A percentile compares a stretch with the other conserved stretches of the same genome.
Evolutionary conservation across 35 echinoderm and acorn worm species (phyloP).

Genomic region (Hemicentrotus pulcherrimus): DNA sequence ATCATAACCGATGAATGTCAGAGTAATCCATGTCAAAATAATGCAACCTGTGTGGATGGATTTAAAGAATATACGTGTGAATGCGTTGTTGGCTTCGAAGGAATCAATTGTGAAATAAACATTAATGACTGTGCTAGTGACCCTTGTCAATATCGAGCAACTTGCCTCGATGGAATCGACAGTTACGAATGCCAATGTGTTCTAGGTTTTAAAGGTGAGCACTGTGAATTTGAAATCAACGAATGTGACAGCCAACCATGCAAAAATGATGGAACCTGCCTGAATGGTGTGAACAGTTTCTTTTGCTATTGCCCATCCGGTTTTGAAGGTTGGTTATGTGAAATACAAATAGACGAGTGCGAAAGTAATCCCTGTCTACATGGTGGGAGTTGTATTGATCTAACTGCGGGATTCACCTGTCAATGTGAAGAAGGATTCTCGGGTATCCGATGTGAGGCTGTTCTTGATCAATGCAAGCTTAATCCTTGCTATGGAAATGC

Average conservation of each 20-base stretch:
- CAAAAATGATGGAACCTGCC: conserved; percentile 72
- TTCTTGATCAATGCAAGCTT: conserved; percentile 42
- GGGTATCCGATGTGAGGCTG: conserved; percentile 28
- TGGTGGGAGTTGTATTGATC: conserved; percentile 40
- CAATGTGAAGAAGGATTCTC: conserved; percentile 32
- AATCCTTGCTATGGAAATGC: conserved; percentile 47
- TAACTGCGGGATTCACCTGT: conserved; percentile 14
- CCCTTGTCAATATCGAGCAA: conserved; percentile 66
- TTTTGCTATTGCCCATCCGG: conserved; percentile 74
- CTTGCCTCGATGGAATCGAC: background rate
- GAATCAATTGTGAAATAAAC: conserved; percentile 62
- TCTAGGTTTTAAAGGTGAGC: background rate
- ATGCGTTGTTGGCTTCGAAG: conserved; percentile 62
- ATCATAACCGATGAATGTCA: conserved; percentile 57
- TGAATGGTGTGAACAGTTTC: conserved; percentile 63
- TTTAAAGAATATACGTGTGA: conserved; percentile 45
- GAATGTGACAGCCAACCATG: conserved; percentile 79
- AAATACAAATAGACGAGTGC: conserved; percentile 54
- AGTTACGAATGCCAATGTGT: conserved; percentile 43
- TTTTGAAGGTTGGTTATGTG: conserved; percentile 73
- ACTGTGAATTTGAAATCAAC: conserved; percentile 59
- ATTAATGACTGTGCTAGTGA: conserved; percentile 48
- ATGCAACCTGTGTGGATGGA: conserved; percentile 35
- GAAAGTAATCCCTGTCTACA: conserved; percentile 46
- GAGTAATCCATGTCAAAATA: conserved; percentile 62